A percentile compares a stretch with the other conserved stretches of the same genome.
These are phyloP conservation scores for Liparis tanakae DNA, from an alignment of 2,797 vertebrate species.

Conservation along the genomic window DNA sequence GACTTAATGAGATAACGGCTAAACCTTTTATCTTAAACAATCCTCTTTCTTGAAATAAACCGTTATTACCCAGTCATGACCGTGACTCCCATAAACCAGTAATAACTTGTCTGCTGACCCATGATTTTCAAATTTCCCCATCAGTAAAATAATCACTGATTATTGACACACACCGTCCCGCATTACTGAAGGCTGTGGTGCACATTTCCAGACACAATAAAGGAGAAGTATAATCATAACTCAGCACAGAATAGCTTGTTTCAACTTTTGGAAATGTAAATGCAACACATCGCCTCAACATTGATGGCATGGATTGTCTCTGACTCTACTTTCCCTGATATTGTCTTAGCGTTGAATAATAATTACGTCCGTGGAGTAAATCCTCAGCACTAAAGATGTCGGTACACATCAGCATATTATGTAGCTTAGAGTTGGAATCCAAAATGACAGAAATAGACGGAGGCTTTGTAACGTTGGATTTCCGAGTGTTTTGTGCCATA, in stretches of 20 bases:
- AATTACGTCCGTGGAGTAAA: neutral
- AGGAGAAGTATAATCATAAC: conserved; percentile 12
- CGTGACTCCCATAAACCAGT: conserved; percentile 19
- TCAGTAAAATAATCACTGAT: conserved; percentile 25
- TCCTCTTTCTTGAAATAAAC: conserved; percentile 40
- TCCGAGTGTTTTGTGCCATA: conserved; percentile 41
- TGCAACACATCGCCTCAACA: conserved; percentile 3
- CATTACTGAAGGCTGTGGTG: neutral
- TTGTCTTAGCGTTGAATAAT: neutral
- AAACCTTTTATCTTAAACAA: conserved; percentile 60
- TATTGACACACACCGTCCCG: conserved; percentile 8
- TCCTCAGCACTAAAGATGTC: conserved; percentile 18
- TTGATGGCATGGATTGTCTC: neutral
- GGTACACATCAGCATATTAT: conserved; percentile 31
- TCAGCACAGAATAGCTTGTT: conserved; percentile 15
- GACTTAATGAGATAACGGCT: conserved; percentile 59
- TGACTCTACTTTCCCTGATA: neutral
- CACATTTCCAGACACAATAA: conserved; percentile 15
- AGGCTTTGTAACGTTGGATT: conserved; percentile 52
- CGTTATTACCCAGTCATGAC: conserved; percentile 39
- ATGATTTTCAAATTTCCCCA: conserved; percentile 22
- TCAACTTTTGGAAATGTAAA: conserved; percentile 34
- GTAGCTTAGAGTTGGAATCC: conserved; percentile 16
- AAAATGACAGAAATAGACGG: conserved; percentile 50
- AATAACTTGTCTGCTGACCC: conserved; percentile 25